Conservation (phyloP, 2,797 vertebrate genomes). For the Myotis findleyi region DNA sequence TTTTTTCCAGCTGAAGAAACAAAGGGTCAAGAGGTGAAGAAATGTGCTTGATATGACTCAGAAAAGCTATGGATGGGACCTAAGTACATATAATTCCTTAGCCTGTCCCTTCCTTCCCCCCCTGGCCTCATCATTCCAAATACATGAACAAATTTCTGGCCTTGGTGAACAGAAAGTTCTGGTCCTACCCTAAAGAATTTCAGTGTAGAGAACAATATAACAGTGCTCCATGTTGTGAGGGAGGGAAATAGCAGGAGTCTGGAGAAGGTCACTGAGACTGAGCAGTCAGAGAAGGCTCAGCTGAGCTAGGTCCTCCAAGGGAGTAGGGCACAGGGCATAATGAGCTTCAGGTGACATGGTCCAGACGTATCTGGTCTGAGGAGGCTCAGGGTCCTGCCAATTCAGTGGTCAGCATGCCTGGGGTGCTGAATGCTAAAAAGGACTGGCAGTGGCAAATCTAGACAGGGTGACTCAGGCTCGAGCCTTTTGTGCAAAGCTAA, state of each 20-base stretch:
- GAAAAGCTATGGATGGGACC: background rate
- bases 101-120: background rate
- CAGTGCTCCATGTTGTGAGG: background rate
- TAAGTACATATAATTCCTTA: no score
- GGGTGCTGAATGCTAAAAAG: background rate
- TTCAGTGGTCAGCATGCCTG: background rate
- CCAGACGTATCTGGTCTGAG: fast-evolving
- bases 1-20: background rate
- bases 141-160: background rate
- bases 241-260: fast-evolving
- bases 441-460: background rate
- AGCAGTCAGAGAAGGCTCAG: background rate
- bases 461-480: background rate
- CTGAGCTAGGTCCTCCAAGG: background rate
- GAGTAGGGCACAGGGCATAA: background rate
- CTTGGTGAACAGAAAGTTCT: background rate
- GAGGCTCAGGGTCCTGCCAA: background rate
- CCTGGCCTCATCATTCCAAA: background rate
- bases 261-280: background rate
- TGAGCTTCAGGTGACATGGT: background rate
- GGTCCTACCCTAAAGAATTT: background rate
- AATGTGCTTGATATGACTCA: background rate
- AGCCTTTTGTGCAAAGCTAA: background rate
- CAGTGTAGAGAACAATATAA: no score
- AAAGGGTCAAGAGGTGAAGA: background rate